phyloP scores from a whole-genome alignment of 2,797 vertebrate genomes.

The Rhincodon typus region DNA sequence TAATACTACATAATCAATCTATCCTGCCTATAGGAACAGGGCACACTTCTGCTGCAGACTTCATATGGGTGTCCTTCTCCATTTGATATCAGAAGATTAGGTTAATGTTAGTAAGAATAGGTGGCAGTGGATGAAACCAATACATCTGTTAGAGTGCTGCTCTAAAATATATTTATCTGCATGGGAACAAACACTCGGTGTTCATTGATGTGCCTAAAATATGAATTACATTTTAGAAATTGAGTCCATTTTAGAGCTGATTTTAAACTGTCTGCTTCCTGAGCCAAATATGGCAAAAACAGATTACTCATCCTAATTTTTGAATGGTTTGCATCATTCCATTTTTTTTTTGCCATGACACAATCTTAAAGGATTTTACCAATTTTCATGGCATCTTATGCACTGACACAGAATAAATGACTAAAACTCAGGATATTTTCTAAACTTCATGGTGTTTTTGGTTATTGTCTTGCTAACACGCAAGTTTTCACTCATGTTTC shows the following conservation, averaged over 20 bases:
- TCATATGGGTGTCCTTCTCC: background rate
- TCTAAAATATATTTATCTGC: background rate
- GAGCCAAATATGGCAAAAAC: background rate
- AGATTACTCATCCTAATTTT: background rate
- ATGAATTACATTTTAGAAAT: background rate
- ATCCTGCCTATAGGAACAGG: too few relatives aligned
- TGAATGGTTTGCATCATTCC: slow-evolving; percentile 8
- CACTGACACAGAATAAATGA: slow-evolving; percentile 27
- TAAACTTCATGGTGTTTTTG: background rate
- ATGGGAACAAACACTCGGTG: background rate
- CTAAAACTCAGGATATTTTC: background rate
- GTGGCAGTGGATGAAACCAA: too few relatives aligned
- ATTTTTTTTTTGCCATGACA: slow-evolving; percentile 26
- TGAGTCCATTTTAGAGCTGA: background rate
- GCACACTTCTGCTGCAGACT: too few relatives aligned
- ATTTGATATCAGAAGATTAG: background rate
- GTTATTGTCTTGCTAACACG: background rate
- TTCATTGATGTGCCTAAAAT: background rate
- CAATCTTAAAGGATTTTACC: slow-evolving; percentile 28
- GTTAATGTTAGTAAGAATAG: too few relatives aligned
- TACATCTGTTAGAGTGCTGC: background rate
- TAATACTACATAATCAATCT: too few relatives aligned
- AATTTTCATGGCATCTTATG: slow-evolving; percentile 35
- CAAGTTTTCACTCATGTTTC: background rate
- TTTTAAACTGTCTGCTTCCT: background rate